phyloP scores from a whole-genome alignment of 2,113 vertebrate genomes.

The Anhinga anhinga region DNA sequence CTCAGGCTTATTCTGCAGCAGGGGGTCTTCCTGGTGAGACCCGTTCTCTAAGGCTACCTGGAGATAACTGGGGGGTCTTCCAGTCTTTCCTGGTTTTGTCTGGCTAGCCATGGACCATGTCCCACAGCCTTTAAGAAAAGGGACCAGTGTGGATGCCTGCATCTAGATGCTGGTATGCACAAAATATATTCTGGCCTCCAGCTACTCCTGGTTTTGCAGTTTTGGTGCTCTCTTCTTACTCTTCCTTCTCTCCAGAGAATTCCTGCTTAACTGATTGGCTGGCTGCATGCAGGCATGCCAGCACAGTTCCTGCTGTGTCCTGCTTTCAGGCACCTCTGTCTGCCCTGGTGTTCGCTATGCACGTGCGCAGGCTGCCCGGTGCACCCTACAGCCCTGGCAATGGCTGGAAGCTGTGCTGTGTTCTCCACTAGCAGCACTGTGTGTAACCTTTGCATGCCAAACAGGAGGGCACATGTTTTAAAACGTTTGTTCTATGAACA shows the following conservation, averaged over 20 bases:
- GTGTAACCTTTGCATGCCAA: background rate
- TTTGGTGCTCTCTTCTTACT: background rate
- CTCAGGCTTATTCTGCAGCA: background rate
- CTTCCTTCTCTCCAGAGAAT: background rate
- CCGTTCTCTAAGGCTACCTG: background rate
- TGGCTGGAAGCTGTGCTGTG: background rate
- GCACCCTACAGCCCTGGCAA: too few relatives aligned
- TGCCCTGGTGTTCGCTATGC: accelerated
- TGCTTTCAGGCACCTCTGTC: background rate
- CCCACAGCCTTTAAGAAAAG: background rate
- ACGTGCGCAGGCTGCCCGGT: accelerated
- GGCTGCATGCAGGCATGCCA: background rate
- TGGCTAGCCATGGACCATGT: background rate
- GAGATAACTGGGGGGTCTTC: background rate
- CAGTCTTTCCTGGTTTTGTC: background rate
- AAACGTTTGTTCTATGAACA: background rate
- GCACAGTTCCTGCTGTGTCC: background rate
- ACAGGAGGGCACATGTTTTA: background rate
- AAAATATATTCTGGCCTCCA: background rate
- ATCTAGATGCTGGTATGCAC: background rate
- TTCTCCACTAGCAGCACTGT: background rate
- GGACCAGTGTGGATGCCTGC: too few relatives aligned
- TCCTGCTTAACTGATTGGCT: background rate
- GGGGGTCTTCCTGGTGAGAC: background rate
- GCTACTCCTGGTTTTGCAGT: background rate